A percentile compares a stretch with the other conserved stretches of the same genome.
These are phyloP conservation scores for Diplolepis rosae DNA, from an alignment of 2,888 invertebrate species.

Conservation along the genomic window DNA sequence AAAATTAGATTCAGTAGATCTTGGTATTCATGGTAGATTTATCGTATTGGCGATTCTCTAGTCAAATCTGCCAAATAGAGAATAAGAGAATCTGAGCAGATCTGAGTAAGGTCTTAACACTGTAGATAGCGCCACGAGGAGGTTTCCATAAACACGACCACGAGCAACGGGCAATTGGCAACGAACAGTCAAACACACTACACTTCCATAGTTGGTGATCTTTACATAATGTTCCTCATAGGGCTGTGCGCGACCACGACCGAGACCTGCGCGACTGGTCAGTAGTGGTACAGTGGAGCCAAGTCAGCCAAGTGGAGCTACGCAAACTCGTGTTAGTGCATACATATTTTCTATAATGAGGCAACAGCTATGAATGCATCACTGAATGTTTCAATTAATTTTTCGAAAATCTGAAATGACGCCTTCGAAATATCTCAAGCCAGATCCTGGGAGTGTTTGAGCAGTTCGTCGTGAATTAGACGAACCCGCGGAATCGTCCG, in stretches of 20 bases:
- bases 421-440: neutral
- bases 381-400: neutral
- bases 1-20: too few relatives aligned
- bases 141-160: constrained; percentile 13
- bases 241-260: constrained; percentile 43
- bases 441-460: constrained; percentile 12
- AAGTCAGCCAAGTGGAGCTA: too few relatives aligned
- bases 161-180: too few relatives aligned
- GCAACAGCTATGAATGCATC: constrained; percentile 36
- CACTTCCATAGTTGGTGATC: constrained; percentile 50
- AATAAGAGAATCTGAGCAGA: too few relatives aligned
- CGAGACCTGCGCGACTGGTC: too few relatives aligned
- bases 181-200: too few relatives aligned
- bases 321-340: constrained; percentile 34
- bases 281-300: too few relatives aligned
- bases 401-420: constrained; percentile 16
- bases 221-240: constrained; percentile 44
- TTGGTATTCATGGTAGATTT: too few relatives aligned
- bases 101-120: neutral
- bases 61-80: too few relatives aligned
- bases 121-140: constrained; percentile 22
- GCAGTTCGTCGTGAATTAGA: neutral
- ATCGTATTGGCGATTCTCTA: too few relatives aligned
- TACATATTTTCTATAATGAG: constrained; percentile 17
- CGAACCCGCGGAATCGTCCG: neutral